Conservation (phyloP, 1,140 invertebrate species). For the Goniozus legneri region DNA sequence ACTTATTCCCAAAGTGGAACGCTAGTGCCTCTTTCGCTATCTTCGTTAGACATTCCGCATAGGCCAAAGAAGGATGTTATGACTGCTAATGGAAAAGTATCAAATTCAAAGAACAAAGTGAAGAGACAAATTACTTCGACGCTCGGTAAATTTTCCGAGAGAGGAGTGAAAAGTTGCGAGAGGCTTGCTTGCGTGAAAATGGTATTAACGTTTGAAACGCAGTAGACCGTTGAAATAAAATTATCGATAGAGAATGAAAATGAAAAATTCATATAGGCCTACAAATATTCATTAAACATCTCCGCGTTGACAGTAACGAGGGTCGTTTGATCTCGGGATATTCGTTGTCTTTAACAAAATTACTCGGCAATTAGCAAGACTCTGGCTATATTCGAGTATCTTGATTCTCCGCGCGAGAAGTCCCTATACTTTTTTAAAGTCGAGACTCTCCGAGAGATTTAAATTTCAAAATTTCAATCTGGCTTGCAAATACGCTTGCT, state of each 20-base stretch:
- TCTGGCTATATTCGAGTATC: constrained; percentile 19
- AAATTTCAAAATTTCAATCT: constrained; percentile 51
- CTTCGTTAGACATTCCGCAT: constrained; percentile 30
- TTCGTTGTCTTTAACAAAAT: constrained; percentile 24
- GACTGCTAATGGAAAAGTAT: constrained; percentile 53
- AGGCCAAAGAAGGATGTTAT: constrained; percentile 47
- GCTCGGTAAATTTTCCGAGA: constrained; percentile 25
- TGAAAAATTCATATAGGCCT: background rate
- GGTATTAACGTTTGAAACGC: background rate
- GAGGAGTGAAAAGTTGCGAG: no score
- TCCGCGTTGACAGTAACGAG: no score
- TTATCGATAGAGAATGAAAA: no score
- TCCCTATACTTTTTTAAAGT: constrained; percentile 37
- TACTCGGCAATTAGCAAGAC: constrained; percentile 39
- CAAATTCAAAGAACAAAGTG: constrained; percentile 51
- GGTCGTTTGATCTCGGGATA: constrained; percentile 23
- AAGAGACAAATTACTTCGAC: constrained; percentile 45
- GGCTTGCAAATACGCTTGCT: constrained; percentile 39
- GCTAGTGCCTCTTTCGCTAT: constrained; percentile 27
- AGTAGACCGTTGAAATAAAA: background rate
- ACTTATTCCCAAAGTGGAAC: constrained; percentile 31
- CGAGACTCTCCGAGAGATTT: constrained; percentile 36
- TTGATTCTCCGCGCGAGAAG: constrained; percentile 17
- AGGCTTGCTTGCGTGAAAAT: no score
- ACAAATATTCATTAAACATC: no score